Evolutionary conservation across 1,140 invertebrate species (phyloP), one percentile per base, ranked within the genome.

Genomic region (Hirudo medicinalis): DNA sequence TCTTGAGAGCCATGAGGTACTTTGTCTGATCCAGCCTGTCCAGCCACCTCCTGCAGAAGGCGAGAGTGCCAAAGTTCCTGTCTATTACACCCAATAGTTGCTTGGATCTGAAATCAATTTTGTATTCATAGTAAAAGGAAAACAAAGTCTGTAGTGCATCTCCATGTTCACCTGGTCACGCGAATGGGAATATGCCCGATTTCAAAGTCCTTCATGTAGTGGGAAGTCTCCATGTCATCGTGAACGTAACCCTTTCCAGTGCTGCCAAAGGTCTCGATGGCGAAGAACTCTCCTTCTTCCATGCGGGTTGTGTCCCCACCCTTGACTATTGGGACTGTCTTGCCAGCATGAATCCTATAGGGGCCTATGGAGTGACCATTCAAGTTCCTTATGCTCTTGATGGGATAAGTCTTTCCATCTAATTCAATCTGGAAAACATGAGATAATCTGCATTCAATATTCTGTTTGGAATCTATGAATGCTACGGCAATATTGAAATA

Each of bases 191-290:
- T 90, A 83, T 90, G 94, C 72, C 90, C 89, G 80, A 89, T 88
- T 77, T 99, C 94, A 82, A 91, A 99, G 80, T 96, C 95, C 82
- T 98, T 99, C 96, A 99, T 99, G 79, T 99, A 99, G 84, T 99
- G 97, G 43, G 94, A 98, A 74, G 90, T 92, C 78, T 99, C 96
- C 90, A 98, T 94, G 80, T 99, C 97, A 82, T 99, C 95, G 80
- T 97, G 93, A 1, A 99, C 95, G 70, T 91, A 85, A 19, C 97
- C 97, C 75, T 90, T 89, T 5, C 97, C 97, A 19, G 97, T 99
- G 4, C 94, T 97, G 11, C 97, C 97, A 81, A 99, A 99, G 0
- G 97, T 99, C 84, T 99, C 97, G 75, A 99, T 99, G 0, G 97
- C 97, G 84, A 98, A 99, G 79, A 98, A 93, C 82, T 98, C 95